These are phyloP conservation scores for Ochropleura leucogaster DNA, from an alignment of 2,888 invertebrate genomes.

Conservation along the genomic window DNA sequence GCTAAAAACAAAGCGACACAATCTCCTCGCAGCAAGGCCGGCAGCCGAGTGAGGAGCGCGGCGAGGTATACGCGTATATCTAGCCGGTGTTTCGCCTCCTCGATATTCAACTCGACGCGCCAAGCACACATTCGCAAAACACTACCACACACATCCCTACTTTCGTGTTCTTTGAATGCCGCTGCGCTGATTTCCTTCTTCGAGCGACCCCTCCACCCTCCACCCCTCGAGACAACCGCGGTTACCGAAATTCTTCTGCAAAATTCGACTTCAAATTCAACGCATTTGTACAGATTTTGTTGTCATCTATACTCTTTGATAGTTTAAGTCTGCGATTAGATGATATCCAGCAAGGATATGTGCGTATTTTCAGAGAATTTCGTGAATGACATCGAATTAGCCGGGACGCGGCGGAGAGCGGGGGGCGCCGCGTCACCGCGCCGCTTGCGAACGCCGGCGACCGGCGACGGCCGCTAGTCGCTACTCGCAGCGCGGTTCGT, in stretches of 20 bases:
- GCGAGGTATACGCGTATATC: conserved; percentile 56
- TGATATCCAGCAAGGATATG: conserved; percentile 64
- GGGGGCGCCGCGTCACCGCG: conserved; percentile 73
- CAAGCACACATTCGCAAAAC: conserved; percentile 75
- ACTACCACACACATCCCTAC: conserved; percentile 74
- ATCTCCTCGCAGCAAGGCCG: conserved; percentile 70
- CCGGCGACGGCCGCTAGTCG: conserved; percentile 76
- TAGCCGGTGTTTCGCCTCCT: conserved; percentile 66
- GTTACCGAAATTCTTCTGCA: conserved; percentile 56
- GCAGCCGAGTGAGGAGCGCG: conserved; percentile 73
- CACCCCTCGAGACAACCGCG: conserved; percentile 74
- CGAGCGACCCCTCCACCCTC: conserved; percentile 76
- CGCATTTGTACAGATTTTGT: conserved; percentile 26
- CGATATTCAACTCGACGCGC: conserved; percentile 73
- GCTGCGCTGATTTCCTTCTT: conserved; percentile 86
- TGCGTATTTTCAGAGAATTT: conserved; percentile 86
- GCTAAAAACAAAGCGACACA: conserved; percentile 75
- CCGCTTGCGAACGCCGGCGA: conserved; percentile 75
- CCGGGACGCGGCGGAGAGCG: conserved; percentile 71
- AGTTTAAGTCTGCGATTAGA: conserved; percentile 50
- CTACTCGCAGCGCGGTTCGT: conserved; percentile 68
- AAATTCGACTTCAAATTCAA: conserved; percentile 49
- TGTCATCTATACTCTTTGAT: conserved; percentile 26
- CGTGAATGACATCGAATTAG: conserved; percentile 84
- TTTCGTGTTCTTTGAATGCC: conserved; percentile 79